These are phyloP conservation scores for Ephydatia muelleri DNA, from an alignment of 37 sponge, comb jelly and placozoan genomes.

Conservation along the genomic window DNA sequence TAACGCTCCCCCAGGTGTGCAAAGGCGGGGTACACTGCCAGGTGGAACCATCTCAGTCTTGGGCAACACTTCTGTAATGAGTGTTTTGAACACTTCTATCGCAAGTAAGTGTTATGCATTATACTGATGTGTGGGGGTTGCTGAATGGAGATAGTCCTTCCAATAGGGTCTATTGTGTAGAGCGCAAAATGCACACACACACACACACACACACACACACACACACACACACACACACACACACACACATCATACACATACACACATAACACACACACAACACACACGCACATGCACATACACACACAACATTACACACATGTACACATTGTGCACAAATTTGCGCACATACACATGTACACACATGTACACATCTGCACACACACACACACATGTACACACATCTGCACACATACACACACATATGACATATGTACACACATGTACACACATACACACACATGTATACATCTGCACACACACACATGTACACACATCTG, in stretches of 20 bases:
- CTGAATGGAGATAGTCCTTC: background rate
- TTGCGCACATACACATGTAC: background rate
- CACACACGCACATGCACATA: too few relatives aligned
- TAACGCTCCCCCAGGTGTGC: conserved; percentile 49
- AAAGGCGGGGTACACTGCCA: conserved; percentile 49
- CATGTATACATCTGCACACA: too few relatives aligned
- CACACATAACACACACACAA: too few relatives aligned
- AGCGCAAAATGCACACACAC: background rate
- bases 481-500: background rate
- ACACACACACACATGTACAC: too few relatives aligned
- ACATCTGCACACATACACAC: too few relatives aligned
- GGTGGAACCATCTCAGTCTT: conserved; percentile 82
- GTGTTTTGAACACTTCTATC: conserved; percentile 80
- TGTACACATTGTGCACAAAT: too few relatives aligned
- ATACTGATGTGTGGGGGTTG: background rate
- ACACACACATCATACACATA: too few relatives aligned
- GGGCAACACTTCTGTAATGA: conserved; percentile 87
- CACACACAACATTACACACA: too few relatives aligned
- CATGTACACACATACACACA: conserved; percentile 9
- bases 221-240: background rate
- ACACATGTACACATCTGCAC: too few relatives aligned
- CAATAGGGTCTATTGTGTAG: too few relatives aligned
- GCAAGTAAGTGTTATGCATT: conserved; percentile 40
- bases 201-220: conserved; percentile 5
- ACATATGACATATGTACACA: too few relatives aligned